These are phyloP conservation scores for Drosophila bocki DNA, from an alignment of 1,140 invertebrate species.

Conservation along the genomic window DNA sequence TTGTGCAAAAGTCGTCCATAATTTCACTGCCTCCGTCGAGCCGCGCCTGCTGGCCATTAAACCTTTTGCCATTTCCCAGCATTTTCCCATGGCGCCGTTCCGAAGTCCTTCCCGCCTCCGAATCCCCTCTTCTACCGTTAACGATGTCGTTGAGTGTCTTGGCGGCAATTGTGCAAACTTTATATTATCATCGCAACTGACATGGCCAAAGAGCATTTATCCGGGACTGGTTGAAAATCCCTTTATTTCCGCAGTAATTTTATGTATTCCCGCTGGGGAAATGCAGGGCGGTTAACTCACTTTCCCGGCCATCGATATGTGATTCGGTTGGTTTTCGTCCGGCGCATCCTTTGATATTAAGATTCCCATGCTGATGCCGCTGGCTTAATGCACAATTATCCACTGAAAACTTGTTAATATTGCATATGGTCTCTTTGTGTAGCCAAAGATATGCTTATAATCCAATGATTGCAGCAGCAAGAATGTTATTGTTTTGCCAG, in stretches of 20 bases:
- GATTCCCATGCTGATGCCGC: slow-evolving; percentile 1
- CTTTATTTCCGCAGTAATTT: slow-evolving; percentile 47
- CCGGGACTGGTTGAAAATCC: slow-evolving; percentile 33
- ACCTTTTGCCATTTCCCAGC: slow-evolving; percentile 18
- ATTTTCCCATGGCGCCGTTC: slow-evolving; percentile 19
- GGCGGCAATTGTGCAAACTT: slow-evolving; percentile 49
- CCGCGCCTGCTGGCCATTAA: slow-evolving; percentile 64
- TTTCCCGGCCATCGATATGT: slow-evolving; percentile 30
- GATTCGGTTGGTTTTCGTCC: neutral
- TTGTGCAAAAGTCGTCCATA: slow-evolving; percentile 74
- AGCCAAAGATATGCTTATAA: slow-evolving; percentile 17
- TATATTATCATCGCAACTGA: slow-evolving; percentile 47
- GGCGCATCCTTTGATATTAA: neutral
- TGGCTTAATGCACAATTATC: slow-evolving; percentile 49
- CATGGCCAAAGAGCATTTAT: slow-evolving; percentile 54
- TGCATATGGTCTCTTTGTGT: slow-evolving; percentile 19
- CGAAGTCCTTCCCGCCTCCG: neutral
- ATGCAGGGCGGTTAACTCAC: slow-evolving; percentile 14
- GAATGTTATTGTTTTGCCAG: slow-evolving; percentile 27
- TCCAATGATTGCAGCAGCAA: slow-evolving; percentile 31
- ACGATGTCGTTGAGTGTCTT: slow-evolving; percentile 65
- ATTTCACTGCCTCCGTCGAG: slow-evolving; percentile 44
- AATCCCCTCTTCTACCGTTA: slow-evolving; percentile 26
- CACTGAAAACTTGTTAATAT: slow-evolving; percentile 36
- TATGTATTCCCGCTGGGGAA: slow-evolving; percentile 34